A percentile compares a stretch with the other conserved stretches of the same genome.
Conservation (phyloP, 1,140 invertebrate species). For the Diorhabda elongata region DNA sequence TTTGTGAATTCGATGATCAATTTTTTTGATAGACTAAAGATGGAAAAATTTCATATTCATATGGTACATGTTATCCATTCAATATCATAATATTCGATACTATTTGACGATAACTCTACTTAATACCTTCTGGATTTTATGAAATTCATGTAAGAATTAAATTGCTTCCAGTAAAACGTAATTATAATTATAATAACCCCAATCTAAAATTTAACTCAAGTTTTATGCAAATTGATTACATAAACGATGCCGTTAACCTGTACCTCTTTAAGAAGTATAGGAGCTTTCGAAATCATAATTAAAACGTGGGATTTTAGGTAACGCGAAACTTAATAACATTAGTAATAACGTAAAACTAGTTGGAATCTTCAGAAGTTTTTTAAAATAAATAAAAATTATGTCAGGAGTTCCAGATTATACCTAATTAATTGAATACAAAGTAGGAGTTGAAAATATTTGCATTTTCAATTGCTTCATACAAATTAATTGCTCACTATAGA, state of each 20-base stretch:
- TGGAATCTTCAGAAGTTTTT: background rate
- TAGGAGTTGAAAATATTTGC: no score
- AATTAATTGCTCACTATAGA: no score
- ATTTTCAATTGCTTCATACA: no score
- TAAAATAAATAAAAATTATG: background rate
- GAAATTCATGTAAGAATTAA: conserved; percentile 3
- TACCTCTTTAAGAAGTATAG: conserved; percentile 6
- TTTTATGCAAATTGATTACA: conserved; percentile 17
- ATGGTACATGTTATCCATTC: no score
- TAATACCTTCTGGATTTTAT: background rate
- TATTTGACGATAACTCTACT: no score
- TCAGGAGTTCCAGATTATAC: no score
- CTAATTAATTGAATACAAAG: no score
- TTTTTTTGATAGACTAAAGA: no score
- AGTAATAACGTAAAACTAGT: background rate
- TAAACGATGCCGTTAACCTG: conserved; percentile 13
- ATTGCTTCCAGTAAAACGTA: background rate
- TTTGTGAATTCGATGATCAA: no score
- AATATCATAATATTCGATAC: no score
- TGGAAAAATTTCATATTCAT: no score
- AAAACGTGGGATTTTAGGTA: conserved; percentile 18
- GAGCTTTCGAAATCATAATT: conserved; percentile 15
- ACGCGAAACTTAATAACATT: background rate
- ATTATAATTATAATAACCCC: conserved; percentile 10
- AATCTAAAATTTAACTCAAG: background rate